A percentile compares a stretch with the other conserved stretches of the same genome.
These are phyloP conservation scores for Salvelinus alpinus DNA, from an alignment of 2,113 vertebrate species.

Conservation along the genomic window DNA sequence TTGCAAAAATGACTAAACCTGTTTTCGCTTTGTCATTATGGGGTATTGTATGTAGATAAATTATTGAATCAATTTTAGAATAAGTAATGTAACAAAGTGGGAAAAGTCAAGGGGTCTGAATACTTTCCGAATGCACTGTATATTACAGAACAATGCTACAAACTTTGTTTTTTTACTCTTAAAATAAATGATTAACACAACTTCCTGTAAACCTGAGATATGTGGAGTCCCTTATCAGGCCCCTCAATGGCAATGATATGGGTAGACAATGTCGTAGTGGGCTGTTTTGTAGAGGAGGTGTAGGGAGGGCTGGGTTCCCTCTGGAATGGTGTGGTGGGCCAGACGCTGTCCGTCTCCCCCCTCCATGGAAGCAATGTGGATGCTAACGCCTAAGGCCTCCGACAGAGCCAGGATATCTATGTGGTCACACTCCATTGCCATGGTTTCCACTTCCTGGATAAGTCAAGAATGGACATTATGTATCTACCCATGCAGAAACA, in stretches of 20 bases:
- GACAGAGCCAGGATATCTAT: conserved; percentile 80
- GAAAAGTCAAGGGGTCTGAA: no score
- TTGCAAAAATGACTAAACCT: no score
- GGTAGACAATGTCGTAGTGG: conserved; percentile 80
- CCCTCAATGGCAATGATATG: conserved; percentile 3
- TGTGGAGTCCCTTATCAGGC: neutral
- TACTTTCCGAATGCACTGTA: no score
- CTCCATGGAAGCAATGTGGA: conserved; percentile 75
- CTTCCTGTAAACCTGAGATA: conserved; percentile 9
- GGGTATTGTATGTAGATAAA: no score
- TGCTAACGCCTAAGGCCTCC: conserved; percentile 73
- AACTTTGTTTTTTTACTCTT: neutral
- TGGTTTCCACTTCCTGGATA: conserved; percentile 77
- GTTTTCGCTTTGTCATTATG: no score
- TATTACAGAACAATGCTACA: conserved; percentile 38
- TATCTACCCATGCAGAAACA: no score
- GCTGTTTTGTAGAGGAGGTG: conserved; percentile 75
- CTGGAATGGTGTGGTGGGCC: conserved; percentile 77
- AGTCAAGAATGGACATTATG: neutral
- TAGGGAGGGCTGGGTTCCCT: conserved; percentile 66
- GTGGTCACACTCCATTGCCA: conserved; percentile 77
- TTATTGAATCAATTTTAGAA: no score
- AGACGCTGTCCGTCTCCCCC: conserved; percentile 59
- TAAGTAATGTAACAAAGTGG: no score
- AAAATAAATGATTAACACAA: conserved; percentile 6